phyloP scores from a whole-genome alignment of 2,113 vertebrate genomes.

The Petromus typicus region DNA sequence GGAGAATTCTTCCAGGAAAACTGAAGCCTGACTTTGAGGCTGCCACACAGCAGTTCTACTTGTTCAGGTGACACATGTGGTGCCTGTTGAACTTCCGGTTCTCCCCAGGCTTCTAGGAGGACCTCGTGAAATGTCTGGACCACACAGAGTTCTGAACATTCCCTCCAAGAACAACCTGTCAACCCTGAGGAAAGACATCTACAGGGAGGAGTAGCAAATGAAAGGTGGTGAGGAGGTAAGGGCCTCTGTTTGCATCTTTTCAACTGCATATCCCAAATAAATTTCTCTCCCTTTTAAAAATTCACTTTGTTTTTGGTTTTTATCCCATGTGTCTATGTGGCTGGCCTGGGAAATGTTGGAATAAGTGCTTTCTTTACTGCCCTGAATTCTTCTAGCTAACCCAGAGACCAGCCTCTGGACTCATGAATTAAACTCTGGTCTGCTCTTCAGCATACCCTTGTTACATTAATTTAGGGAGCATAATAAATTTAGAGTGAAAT shows the following conservation, averaged over 20 bases:
- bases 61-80: not conserved
- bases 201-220: not conserved
- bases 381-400: not conserved
- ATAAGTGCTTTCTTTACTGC: not conserved
- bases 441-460: constrained; percentile 56
- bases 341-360: not conserved
- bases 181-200: not conserved
- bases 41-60: not conserved
- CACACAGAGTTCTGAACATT: not conserved
- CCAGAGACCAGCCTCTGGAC: not conserved
- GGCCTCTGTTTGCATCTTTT: not conserved
- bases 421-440: constrained; percentile 52
- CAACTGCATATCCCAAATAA: no score
- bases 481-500: constrained; percentile 72
- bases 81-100: not conserved
- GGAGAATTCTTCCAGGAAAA: not conserved
- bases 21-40: not conserved
- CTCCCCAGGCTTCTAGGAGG: not conserved
- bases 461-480: constrained; percentile 35
- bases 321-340: not conserved
- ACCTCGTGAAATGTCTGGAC: not conserved
- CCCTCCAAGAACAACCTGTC: not conserved
- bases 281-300: not conserved
- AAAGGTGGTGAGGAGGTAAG: fast-evolving
- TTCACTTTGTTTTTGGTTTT: not conserved